These are phyloP conservation scores for Octopus bimaculoides DNA, from an alignment of 1,140 invertebrate genomes.

Conservation along the genomic window DNA sequence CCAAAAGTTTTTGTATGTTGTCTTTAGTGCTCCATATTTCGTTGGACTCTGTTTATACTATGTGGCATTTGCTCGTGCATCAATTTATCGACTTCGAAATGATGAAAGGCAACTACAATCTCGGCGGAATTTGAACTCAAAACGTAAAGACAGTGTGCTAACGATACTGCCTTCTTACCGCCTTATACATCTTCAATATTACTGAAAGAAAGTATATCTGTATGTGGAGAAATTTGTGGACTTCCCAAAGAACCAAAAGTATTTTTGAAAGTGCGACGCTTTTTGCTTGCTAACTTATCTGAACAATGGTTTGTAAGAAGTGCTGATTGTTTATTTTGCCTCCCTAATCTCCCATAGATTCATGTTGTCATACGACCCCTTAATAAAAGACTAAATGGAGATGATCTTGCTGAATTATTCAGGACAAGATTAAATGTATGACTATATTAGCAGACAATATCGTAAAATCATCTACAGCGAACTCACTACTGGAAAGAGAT, in stretches of 20 bases:
- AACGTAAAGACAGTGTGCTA: no score
- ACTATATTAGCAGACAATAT: background rate
- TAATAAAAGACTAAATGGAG: background rate
- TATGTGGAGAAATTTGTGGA: background rate
- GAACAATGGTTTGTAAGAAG: background rate
- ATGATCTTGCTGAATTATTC: background rate
- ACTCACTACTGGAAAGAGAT: no score
- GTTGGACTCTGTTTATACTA: background rate
- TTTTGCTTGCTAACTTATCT: background rate
- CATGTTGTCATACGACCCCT: background rate
- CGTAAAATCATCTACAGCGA: no score
- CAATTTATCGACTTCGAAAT: background rate
- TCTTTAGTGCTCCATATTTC: background rate
- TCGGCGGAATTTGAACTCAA: no score
- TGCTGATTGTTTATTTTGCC: background rate
- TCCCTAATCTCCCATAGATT: background rate
- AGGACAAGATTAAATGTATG: background rate
- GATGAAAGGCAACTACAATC: no score
- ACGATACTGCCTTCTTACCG: no score
- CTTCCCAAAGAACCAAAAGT: background rate
- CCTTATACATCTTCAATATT: background rate
- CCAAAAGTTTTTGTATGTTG: background rate
- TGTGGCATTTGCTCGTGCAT: background rate
- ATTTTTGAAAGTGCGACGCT: background rate
- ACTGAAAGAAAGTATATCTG: background rate